Conservation (phyloP, 2,888 invertebrate species). For the Apotomis betuletana region DNA sequence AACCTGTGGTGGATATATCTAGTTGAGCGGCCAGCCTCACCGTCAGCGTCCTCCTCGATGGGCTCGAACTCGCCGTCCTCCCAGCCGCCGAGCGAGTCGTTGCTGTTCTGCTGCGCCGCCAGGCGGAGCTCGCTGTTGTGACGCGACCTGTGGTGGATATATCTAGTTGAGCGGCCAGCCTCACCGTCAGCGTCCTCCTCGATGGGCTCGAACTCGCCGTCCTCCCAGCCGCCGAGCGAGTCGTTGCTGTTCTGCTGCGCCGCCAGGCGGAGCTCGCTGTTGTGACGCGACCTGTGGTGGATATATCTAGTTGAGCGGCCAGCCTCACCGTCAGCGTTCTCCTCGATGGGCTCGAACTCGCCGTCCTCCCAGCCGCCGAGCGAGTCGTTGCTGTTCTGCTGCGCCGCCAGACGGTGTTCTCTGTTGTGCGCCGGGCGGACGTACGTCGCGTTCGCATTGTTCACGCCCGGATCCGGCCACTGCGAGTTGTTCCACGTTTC, state of each 20-base stretch:
- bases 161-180: too few relatives aligned
- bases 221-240: neutral
- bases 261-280: constrained; percentile 85
- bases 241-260: constrained; percentile 73
- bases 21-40: constrained; percentile 54
- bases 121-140: neutral
- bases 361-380: neutral
- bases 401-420: constrained; percentile 52
- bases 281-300: too few relatives aligned
- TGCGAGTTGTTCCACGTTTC: constrained; percentile 85
- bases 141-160: too few relatives aligned
- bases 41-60: constrained; percentile 86
- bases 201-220: constrained; percentile 87
- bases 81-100: constrained; percentile 86
- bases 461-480: constrained; percentile 65
- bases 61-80: constrained; percentile 92
- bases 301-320: neutral
- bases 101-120: constrained; percentile 76
- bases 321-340: neutral
- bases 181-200: constrained; percentile 81
- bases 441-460: constrained; percentile 48
- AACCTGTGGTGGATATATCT: too few relatives aligned
- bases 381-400: constrained; percentile 61
- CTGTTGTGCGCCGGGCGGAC: constrained; percentile 36
- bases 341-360: constrained; percentile 3